Percentiles rank a stretch among this genome's conserved stretches.
These are phyloP conservation scores for Pteria penguin DNA, from an alignment of 2,888 invertebrate genomes.

Conservation along the genomic window DNA sequence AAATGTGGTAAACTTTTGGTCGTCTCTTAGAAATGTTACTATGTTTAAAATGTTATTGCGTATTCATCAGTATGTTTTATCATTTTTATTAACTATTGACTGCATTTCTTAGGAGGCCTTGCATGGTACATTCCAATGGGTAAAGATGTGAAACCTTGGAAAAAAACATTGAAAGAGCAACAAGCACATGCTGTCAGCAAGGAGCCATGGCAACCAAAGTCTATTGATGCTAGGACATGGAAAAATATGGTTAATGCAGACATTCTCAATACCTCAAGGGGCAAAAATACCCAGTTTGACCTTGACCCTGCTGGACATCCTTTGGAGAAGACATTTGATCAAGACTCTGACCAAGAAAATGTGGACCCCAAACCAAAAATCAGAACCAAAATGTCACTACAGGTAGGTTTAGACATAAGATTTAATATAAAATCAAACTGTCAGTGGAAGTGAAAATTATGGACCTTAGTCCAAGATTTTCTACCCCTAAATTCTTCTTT, in stretches of 20 bases:
- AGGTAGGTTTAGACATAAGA: constrained; percentile 62
- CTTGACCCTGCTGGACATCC: constrained; percentile 59
- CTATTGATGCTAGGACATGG: constrained; percentile 53
- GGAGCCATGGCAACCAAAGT: constrained; percentile 59
- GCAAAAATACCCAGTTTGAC: constrained; percentile 58
- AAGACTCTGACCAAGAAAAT: constrained; percentile 55
- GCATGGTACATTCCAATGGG: constrained; percentile 70
- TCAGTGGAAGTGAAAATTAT: too few relatives aligned
- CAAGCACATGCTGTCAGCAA: constrained; percentile 63
- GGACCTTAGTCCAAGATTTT: too few relatives aligned
- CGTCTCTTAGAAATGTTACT: too few relatives aligned
- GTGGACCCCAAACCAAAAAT: constrained; percentile 49
- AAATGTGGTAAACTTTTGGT: too few relatives aligned
- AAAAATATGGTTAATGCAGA: constrained; percentile 56
- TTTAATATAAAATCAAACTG: too few relatives aligned
- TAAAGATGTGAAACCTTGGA: constrained; percentile 66
- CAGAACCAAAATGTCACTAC: constrained; percentile 62
- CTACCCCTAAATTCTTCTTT: too few relatives aligned
- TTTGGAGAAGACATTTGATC: constrained; percentile 45
- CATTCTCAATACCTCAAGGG: constrained; percentile 43
- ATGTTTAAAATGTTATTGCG: too few relatives aligned
- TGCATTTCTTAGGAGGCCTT: constrained; percentile 43
- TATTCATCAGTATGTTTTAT: too few relatives aligned
- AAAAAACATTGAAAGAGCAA: constrained; percentile 65
- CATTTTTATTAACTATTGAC: too few relatives aligned